Evolutionary conservation across 2,113 vertebrate species (phyloP).

Genomic region (Lucifuga dentata): DNA sequence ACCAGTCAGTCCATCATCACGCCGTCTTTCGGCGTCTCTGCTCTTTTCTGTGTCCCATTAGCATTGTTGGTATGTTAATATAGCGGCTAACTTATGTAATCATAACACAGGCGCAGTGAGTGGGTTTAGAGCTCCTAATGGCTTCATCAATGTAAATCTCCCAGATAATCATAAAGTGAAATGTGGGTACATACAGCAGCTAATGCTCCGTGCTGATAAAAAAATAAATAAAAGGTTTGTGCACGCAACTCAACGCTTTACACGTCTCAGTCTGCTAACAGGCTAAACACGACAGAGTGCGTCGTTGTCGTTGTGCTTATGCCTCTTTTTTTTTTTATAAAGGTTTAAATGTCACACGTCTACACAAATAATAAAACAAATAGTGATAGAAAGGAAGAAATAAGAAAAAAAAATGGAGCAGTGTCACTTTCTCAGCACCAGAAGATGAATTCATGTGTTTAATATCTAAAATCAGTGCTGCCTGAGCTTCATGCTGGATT

Average conservation of each 20-base stretch:
- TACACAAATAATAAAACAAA: no score
- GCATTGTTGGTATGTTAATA: constrained; percentile 56
- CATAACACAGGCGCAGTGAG: constrained; percentile 50
- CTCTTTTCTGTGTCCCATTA: constrained; percentile 42
- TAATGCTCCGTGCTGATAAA: constrained; percentile 15
- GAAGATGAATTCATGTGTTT: no score
- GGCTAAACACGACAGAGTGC: no score
- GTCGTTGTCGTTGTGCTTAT: not conserved
- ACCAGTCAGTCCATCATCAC: constrained; percentile 16
- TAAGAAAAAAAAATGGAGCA: no score
- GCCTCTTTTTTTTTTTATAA: no score
- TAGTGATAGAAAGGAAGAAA: no score
- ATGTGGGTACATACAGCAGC: constrained; percentile 14
- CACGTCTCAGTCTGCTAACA: not conserved
- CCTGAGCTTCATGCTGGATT: no score
- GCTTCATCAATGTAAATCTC: constrained; percentile 50
- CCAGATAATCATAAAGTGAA: constrained; percentile 36
- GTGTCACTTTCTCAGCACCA: no score
- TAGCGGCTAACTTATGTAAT: constrained; percentile 41
- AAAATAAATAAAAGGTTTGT: constrained; percentile 2
- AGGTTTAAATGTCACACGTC: no score
- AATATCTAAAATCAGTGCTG: no score
- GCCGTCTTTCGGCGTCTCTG: constrained; percentile 1
- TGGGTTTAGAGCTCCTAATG: constrained; percentile 56
- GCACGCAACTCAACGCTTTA: not conserved